Conservation (phyloP, 2,888 invertebrate genomes). For the Leptopilina drosophilae region DNA sequence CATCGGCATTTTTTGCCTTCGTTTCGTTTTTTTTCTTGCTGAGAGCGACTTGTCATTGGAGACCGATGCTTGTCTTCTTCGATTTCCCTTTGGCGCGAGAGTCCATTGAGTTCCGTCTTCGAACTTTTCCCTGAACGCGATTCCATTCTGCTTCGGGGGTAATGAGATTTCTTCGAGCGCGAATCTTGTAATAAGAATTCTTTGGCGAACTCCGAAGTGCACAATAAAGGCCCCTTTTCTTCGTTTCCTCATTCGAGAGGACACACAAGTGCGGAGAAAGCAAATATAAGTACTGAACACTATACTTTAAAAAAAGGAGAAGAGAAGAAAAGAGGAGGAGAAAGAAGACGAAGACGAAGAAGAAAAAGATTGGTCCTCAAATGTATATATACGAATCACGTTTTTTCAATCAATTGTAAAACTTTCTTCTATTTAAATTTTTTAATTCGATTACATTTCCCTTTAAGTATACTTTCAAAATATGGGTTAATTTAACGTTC, state of each 20-base stretch:
- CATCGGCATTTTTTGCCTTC: neutral
- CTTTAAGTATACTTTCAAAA: too few relatives aligned
- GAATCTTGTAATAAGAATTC: constrained; percentile 71
- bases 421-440: neutral
- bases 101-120: constrained; percentile 61
- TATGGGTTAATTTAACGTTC: too few relatives aligned
- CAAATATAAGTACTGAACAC: constrained; percentile 29
- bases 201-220: constrained; percentile 66
- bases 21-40: neutral
- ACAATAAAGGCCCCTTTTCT: constrained; percentile 65
- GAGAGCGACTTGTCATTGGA: constrained; percentile 58
- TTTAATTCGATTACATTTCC: too few relatives aligned
- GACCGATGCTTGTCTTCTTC: constrained; percentile 59
- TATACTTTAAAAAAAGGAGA: neutral
- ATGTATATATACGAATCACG: constrained; percentile 17
- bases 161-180: constrained; percentile 70
- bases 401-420: neutral
- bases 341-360: too few relatives aligned
- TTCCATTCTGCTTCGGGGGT: constrained; percentile 60
- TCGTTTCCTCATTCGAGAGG: constrained; percentile 26
- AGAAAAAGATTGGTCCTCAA: neutral
- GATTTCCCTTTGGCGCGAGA: constrained; percentile 58
- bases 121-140: constrained; percentile 67
- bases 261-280: constrained; percentile 12
- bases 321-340: too few relatives aligned